Percentiles rank a stretch among this genome's conserved stretches.
These are phyloP conservation scores for Candidula unifasciata DNA, from an alignment of 2,888 invertebrate species.

Conservation along the genomic window DNA sequence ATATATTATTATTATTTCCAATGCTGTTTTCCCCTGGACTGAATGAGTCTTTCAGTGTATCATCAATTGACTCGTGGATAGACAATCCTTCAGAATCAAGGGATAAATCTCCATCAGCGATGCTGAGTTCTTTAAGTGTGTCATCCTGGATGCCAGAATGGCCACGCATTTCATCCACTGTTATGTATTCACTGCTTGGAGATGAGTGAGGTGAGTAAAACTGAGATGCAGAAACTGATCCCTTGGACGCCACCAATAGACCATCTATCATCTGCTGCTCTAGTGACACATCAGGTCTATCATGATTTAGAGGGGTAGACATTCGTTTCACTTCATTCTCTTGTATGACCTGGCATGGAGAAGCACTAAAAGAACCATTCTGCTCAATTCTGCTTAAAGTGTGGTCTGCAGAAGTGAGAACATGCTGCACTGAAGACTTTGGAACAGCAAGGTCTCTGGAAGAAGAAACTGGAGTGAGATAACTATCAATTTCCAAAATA, in stretches of 20 bases:
- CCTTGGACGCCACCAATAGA: not conserved
- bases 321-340: conserved; percentile 16
- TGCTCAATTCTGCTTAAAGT: not conserved
- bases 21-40: not conserved
- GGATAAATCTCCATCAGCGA: not conserved
- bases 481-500: conserved; percentile 19
- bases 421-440: not conserved
- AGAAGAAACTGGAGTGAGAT: too few species aligned
- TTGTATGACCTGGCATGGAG: conserved; percentile 2
- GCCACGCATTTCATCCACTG: not conserved
- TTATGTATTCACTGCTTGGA: conserved; percentile 26
- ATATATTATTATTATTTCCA: conserved; percentile 1
- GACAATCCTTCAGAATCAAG: conserved; percentile 2
- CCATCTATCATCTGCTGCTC: not conserved
- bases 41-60: not conserved
- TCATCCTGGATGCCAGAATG: not conserved
- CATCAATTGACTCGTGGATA: conserved; percentile 1
- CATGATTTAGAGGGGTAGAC: not conserved
- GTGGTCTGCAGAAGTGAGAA: not conserved
- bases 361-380: not conserved
- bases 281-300: not conserved
- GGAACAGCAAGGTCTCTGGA: not conserved
- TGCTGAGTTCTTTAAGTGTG: not conserved
- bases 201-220: conserved; percentile 22
- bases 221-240: not conserved